phyloP scores from a whole-genome alignment of 2,888 invertebrate genomes.

The Cosmia pyralina region DNA sequence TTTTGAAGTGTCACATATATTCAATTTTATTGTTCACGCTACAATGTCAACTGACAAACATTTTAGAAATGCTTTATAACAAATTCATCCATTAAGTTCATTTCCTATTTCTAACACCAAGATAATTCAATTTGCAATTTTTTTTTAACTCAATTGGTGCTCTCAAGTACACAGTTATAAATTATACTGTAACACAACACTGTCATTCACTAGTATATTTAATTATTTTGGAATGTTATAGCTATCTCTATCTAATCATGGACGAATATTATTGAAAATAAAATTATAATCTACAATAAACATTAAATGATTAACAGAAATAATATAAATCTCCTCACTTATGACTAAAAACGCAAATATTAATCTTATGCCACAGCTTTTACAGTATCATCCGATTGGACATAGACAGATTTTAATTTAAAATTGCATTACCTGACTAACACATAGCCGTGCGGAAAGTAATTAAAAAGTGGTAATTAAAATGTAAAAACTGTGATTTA shows the following conservation, averaged over 20 bases:
- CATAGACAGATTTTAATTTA: slow-evolving; percentile 50
- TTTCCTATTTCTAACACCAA: slow-evolving; percentile 66
- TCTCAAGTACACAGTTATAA: slow-evolving; percentile 43
- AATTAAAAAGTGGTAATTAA: slow-evolving; percentile 70
- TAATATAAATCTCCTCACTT: slow-evolving; percentile 74
- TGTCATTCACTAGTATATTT: slow-evolving; percentile 46
- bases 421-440: slow-evolving; percentile 65
- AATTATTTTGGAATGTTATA: slow-evolving; percentile 77
- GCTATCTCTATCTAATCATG: slow-evolving; percentile 72
- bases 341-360: slow-evolving; percentile 76
- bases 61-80: slow-evolving; percentile 45
- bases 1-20: slow-evolving; percentile 38
- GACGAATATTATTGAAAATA: slow-evolving; percentile 65
- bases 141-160: slow-evolving; percentile 26
- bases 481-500: slow-evolving; percentile 86
- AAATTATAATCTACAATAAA: slow-evolving; percentile 69
- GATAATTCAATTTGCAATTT: slow-evolving; percentile 39
- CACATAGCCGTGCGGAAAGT: slow-evolving; percentile 64
- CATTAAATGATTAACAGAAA: slow-evolving; percentile 65
- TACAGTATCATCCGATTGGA: slow-evolving; percentile 71
- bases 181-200: slow-evolving; percentile 52
- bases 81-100: slow-evolving; percentile 43
- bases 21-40: slow-evolving; percentile 41
- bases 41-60: slow-evolving; percentile 40
- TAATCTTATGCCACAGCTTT: slow-evolving; percentile 80